These are phyloP conservation scores for Amphiura filiformis DNA, from an alignment of 35 echinoderm and acorn worm species.

Conservation along the genomic window DNA sequence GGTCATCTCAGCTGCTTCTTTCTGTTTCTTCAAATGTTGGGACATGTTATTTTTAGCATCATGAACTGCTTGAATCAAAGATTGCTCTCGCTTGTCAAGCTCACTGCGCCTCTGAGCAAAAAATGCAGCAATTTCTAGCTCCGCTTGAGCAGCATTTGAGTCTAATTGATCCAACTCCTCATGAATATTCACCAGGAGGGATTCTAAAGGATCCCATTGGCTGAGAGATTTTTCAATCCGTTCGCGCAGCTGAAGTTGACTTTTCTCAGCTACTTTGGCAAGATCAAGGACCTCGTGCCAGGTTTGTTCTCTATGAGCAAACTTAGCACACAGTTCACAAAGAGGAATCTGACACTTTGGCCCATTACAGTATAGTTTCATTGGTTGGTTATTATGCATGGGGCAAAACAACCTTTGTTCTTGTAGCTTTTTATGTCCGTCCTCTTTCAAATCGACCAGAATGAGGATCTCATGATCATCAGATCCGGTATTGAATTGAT, in stretches of 20 bases:
- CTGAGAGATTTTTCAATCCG: constrained; percentile 39
- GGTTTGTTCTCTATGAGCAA: constrained; percentile 29
- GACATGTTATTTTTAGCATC: constrained; percentile 33
- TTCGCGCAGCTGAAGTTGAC: constrained; percentile 19
- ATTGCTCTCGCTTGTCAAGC: constrained; percentile 39
- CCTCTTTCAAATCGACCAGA: constrained; percentile 38
- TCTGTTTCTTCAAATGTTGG: constrained; percentile 34
- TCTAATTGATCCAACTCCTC: constrained; percentile 14
- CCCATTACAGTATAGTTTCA: constrained; percentile 47
- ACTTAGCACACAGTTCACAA: constrained; percentile 37
- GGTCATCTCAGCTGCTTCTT: constrained; percentile 53
- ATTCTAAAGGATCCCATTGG: constrained; percentile 30
- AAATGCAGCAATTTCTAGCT: constrained; percentile 16
- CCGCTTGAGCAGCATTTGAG: constrained; percentile 33
- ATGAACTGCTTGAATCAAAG: constrained; percentile 16
- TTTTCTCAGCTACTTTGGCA: constrained; percentile 32
- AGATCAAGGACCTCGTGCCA: constrained; percentile 18
- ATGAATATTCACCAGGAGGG: constrained; percentile 44
- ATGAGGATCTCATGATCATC: constrained; percentile 40
- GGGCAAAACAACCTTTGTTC: constrained; percentile 35
- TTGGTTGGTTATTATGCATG: constrained; percentile 41
- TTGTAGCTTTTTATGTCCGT: constrained; percentile 7
- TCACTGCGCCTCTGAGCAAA: constrained; percentile 27
- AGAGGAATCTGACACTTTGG: constrained; percentile 43
- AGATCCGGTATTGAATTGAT: constrained; percentile 47